Evolutionary conservation across 2,888 invertebrate genomes (phyloP), one percentile per base, ranked within the genome.

Genomic region (Hypolimnas misippus): DNA sequence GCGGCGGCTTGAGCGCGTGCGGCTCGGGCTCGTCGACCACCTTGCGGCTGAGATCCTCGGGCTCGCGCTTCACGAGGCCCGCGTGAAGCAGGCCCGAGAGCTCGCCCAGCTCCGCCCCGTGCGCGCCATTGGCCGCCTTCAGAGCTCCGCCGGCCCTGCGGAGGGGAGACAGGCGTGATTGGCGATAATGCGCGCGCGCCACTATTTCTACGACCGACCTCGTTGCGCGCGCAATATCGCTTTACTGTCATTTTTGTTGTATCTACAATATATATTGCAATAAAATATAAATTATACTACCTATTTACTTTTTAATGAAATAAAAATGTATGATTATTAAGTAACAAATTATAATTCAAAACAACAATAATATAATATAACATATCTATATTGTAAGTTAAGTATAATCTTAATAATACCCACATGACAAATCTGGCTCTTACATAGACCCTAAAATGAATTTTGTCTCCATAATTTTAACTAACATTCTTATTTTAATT

Each of bases 1-100:
- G 89, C 93, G 92, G 88, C 93, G 93, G 89, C 94, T 93, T 84
- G 93, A 93, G 83, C 94, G 93, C 88, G 92, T 93, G 91, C 89
- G 89, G 83, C 84, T 87, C 86, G 78, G 94, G 93, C 86, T 93
- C 93, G 84, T 93, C 93, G 84, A 93, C 93, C 86, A 93, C 89
- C 92, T 94, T 94, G 85, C 94, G 93, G 93, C 96, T 96, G 74
- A 96, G 93, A 86, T 96, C 96, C 92, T 96, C 96, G 78, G 96
- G 96, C 89, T 96, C 96, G 84, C 96, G 94, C 92, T 96, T 96
- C 85, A 96, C 95, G 83, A 94, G 93, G 81, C 94, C 94, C 83
- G 94, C 93, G 87, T 93, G 93, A 73, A 94, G 93, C 87, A 94
- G 93, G 74, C 92, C 92, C 83, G 91, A 92, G 82, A 91, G 93